Evolutionary conservation across 2,888 invertebrate species (phyloP).

Genomic region (Ectropis crepuscularia): DNA sequence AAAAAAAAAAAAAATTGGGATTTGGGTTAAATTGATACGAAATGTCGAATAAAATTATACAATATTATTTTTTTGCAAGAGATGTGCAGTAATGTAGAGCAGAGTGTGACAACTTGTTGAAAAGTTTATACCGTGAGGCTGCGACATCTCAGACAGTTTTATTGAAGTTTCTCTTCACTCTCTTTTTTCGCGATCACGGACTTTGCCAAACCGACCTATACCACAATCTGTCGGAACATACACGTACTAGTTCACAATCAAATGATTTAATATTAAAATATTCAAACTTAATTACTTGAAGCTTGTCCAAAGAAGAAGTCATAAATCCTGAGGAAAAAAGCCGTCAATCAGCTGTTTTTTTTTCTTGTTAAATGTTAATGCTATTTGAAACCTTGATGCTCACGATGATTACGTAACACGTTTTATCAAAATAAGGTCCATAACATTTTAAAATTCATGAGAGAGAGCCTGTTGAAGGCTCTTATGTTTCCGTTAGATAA

Average conservation of each 20-base stretch:
- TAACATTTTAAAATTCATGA: slow-evolving; percentile 23
- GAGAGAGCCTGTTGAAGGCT: slow-evolving; percentile 19
- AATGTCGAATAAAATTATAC: no score
- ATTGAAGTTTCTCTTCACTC: slow-evolving; percentile 12
- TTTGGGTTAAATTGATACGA: no score
- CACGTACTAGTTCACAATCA: slow-evolving; percentile 2
- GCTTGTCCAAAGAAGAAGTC: slow-evolving; percentile 16
- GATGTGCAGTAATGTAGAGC: not conserved
- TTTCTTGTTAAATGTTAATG: slow-evolving; percentile 16
- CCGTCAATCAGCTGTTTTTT: slow-evolving; percentile 25
- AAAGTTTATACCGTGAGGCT: slow-evolving; percentile 5
- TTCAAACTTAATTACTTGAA: slow-evolving; percentile 6
- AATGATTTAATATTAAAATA: slow-evolving; percentile 23
- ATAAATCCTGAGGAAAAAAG: slow-evolving; percentile 23
- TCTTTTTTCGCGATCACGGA: slow-evolving; percentile 16
- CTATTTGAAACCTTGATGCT: slow-evolving; percentile 21
- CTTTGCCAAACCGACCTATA: not conserved
- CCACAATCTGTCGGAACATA: not conserved
- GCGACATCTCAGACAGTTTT: slow-evolving; percentile 7
- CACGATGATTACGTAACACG: slow-evolving; percentile 27
- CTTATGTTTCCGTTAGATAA: slow-evolving; percentile 30
- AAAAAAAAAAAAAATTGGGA: no score
- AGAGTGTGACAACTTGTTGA: not conserved
- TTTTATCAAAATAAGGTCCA: slow-evolving; percentile 26
- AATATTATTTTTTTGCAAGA: not conserved